Base-by-base conservation (phyloP, 1,140 invertebrate genomes). In the Polypedilum vanderplanki region DNA sequence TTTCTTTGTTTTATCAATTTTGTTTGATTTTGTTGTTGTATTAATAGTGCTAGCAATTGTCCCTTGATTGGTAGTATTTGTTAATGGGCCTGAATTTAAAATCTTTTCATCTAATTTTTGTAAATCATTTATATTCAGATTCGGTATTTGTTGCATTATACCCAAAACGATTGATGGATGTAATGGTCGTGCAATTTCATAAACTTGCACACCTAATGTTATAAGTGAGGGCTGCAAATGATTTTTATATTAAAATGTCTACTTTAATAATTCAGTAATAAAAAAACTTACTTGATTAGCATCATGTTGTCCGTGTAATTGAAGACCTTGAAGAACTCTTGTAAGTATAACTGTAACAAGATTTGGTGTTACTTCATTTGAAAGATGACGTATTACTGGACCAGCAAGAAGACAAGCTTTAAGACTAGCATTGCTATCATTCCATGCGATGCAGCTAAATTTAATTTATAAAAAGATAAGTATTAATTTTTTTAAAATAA, bases 1-100 rank as follows among this genome's bases (percentile, higher is more conserved):
- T 78, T 94, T 94, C 81, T 95, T 95, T 76, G 90, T 90, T 79
- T 95, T 95, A 78, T 96, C 94, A 12, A 92, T 87, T 81, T 93
- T 93, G 78, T 89, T 88, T 20, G 90, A 90, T 78, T 90, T 90
- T 75, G 87, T 87, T 10, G 87, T 87, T 22, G 65, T 20, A 20
- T 22, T 40, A 85, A 84, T 3, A 88, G 86, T 9, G 90, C 82
- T 46, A 3, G 24, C 24, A 33, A 33, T 33, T 15, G n/a, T 3
- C 15, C 65, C 65, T 70, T 70, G 65, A 70, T 70, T 70, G 17
- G 65, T 70, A 9, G 65, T 22, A 20, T 70, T 70, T 20, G 65
- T 22, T 5, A 70, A 10, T 18, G 65, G 65, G 8, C 65, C 65
- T 18, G 65, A 4, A 22, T 18, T 70, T 3, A 70, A 18, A 79